Base-by-base conservation (phyloP, 2,888 invertebrate species). In the Conchocele bisecta region DNA sequence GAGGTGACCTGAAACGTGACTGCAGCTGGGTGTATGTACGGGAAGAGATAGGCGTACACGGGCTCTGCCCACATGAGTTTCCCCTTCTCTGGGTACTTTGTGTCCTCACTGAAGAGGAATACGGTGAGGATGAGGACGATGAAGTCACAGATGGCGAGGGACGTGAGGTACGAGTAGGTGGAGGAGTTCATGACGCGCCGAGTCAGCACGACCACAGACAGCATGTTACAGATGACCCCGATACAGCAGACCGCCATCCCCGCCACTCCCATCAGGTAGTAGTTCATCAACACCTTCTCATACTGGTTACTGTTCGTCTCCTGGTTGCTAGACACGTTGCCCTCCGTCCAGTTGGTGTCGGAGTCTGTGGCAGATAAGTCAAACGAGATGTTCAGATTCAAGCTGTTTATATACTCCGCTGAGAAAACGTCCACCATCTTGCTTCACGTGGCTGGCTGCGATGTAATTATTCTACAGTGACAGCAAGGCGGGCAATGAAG, bases 1-100 rank as follows among this genome's bases (percentile, higher is more conserved):
- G 90, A 89, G 0, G 87, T 88, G 58, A 90, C 88, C 61, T 90
- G 91, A 68, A 89, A 89, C 20, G 88, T 87, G 35, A 90, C 79
- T n/a, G 89, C 89, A 1, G 83, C 68, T 5, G 90, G 87, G 75
- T 91, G 90, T 17, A 90, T 76, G 64, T 83, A 87, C 0, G 90
- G 89, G 69, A 90, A 90, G 46, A 89, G 72, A 61, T 89, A 77
- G 2, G 83, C 83, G 65, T 88, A 86, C 7, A 75, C 74, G 9
- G 79, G 70, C 33, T 81, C 79, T 7, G 69, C 70, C 79, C 79
- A 82, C 2, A 58, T 76, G 17, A 80, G 60, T 20, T 51, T 70
- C 15, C 79, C 79, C 29, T 70, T 70, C 51, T 64, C 61, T 17
- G 83, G 83, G 17, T 78, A 75, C 28, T 74, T 70, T 6, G 87